Evolutionary conservation across 2,113 vertebrate species (phyloP).

Genomic region (Strigops habroptila): DNA sequence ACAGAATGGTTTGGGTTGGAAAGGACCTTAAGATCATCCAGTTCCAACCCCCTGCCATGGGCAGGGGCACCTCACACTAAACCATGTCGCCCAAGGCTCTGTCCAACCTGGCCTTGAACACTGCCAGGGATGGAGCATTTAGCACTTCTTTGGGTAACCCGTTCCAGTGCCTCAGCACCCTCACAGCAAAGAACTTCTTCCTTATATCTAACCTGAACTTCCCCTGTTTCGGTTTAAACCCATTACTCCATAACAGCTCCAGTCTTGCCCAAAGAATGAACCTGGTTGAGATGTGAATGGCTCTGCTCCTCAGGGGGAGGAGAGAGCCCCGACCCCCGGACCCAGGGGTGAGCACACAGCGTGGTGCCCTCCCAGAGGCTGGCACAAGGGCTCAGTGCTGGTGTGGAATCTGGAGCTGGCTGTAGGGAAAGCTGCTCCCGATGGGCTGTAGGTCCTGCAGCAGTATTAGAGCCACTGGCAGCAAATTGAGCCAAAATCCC

Average conservation of each 20-base stretch:
- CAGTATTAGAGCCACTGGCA: rapidly evolving
- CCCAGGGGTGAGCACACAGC: rapidly evolving
- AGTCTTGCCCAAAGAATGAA: not conserved
- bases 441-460: not conserved
- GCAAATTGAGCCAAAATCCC: not conserved
- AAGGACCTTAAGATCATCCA: not conserved
- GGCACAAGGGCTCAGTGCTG: rapidly evolving
- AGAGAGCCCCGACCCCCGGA: rapidly evolving
- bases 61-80: not conserved
- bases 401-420: not conserved
- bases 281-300: not conserved
- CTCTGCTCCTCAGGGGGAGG: not conserved
- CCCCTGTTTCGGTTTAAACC: not conserved
- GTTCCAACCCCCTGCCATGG: not conserved
- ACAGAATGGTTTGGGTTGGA: not conserved
- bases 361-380: rapidly evolving
- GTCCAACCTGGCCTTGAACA: not conserved
- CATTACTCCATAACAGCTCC: rapidly evolving
- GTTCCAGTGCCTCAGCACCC: not conserved
- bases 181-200: not conserved
- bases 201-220: not conserved
- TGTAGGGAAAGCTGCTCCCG: not conserved
- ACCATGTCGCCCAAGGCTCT: not conserved
- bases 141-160: not conserved
- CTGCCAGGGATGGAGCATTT: not conserved